These are phyloP conservation scores for Dryobotodes eremita DNA, from an alignment of 2,888 invertebrate species.

Conservation along the genomic window DNA sequence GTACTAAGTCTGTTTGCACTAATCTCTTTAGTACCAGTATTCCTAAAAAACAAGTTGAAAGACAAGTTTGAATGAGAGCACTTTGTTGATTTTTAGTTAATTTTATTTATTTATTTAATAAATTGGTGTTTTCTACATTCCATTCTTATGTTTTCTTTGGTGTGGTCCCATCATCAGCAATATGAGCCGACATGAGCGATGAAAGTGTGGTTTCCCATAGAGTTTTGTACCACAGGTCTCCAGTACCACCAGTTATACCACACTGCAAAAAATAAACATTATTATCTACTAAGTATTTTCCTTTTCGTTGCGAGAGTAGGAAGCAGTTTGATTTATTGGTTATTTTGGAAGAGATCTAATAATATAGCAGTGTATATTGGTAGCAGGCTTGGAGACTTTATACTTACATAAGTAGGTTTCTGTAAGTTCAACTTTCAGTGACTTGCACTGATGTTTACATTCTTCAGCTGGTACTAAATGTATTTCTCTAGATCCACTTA, in stretches of 20 bases:
- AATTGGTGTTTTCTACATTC: conserved; percentile 85
- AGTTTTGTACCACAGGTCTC: conserved; percentile 92
- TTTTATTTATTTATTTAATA: conserved; percentile 79
- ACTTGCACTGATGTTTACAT: conserved; percentile 93
- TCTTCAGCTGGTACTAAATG: conserved; percentile 94
- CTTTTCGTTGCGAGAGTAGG: background rate
- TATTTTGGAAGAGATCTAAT: background rate
- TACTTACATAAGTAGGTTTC: conserved; percentile 94
- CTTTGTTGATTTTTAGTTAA: conserved; percentile 78
- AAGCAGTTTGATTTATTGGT: background rate
- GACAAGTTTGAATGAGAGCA: conserved; percentile 93
- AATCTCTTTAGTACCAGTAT: conserved; percentile 96
- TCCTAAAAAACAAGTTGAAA: conserved; percentile 95
- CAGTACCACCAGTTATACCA: conserved; percentile 97
- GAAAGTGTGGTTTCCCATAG: conserved; percentile 91
- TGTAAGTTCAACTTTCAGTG: conserved; percentile 93
- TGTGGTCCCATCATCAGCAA: conserved; percentile 86
- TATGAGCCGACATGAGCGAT: conserved; percentile 94
- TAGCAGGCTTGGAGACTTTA: background rate
- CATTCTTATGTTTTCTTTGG: conserved; percentile 68
- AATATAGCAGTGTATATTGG: background rate
- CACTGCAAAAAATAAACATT: conserved; percentile 90
- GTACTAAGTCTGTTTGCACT: conserved; percentile 95
- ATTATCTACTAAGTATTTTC: conserved; percentile 23
- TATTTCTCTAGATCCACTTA: conserved; percentile 93